A percentile compares a stretch with the other conserved stretches of the same genome.
These are phyloP conservation scores for Australoheros scitulus DNA, from an alignment of 2,113 vertebrate genomes.

Conservation along the genomic window DNA sequence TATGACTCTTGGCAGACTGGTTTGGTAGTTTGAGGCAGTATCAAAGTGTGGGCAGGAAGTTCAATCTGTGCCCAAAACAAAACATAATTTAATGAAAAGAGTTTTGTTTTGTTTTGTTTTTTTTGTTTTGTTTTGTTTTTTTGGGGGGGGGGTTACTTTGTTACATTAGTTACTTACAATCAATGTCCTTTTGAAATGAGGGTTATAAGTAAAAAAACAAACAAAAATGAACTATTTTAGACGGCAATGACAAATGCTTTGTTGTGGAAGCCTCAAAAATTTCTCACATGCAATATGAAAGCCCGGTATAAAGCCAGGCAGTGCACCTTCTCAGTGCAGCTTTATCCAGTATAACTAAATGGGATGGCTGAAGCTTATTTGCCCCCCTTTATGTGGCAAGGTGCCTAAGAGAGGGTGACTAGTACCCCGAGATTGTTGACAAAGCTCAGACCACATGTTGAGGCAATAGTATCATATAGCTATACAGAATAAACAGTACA, in stretches of 20 bases:
- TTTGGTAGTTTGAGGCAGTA: not conserved
- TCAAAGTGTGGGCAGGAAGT: not conserved
- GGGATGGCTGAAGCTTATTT: not conserved
- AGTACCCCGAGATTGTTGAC: conserved; percentile 54
- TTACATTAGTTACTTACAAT: not conserved
- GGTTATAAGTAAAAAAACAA: not conserved
- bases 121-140: not conserved
- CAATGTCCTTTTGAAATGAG: not conserved
- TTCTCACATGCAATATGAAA: not conserved
- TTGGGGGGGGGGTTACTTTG: too few species aligned
- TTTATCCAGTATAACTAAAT: conserved; percentile 1
- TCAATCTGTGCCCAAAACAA: not conserved
- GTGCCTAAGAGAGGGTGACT: conserved; percentile 44
- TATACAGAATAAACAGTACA: conserved; percentile 55
- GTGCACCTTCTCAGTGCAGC: not conserved
- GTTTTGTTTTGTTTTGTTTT: not conserved
- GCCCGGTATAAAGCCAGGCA: not conserved
- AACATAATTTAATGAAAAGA: not conserved
- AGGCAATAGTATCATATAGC: conserved; percentile 44
- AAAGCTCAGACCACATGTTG: conserved; percentile 60
- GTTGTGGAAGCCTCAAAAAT: not conserved
- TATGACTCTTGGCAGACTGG: not conserved
- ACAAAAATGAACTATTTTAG: too few species aligned
- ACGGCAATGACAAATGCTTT: not conserved
- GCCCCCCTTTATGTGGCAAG: conserved; percentile 11